A percentile compares a stretch with the other conserved stretches of the same genome.
Evolutionary conservation across 1,140 invertebrate genomes (phyloP).

Genomic region (Diachasma alloeum): DNA sequence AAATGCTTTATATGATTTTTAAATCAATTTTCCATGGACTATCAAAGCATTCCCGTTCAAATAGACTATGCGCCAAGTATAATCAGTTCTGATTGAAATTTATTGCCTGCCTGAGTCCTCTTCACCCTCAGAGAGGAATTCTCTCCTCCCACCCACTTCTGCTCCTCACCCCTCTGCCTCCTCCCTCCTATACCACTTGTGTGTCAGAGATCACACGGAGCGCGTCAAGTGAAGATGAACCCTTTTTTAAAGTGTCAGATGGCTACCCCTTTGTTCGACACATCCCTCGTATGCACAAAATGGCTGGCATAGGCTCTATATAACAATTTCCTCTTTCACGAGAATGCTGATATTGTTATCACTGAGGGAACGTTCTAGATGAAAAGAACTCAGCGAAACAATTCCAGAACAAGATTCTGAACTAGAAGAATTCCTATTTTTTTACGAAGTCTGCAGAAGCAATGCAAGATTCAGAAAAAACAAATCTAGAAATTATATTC

Average conservation of each 20-base stretch:
- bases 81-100: constrained; percentile 23
- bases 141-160: not conserved
- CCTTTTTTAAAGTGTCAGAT: not conserved
- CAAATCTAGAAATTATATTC: too few relatives aligned
- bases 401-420: too few relatives aligned
- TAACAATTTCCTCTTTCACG: not conserved
- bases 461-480: too few relatives aligned
- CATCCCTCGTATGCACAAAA: not conserved
- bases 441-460: too few relatives aligned
- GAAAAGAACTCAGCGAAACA: too few relatives aligned
- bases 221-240: not conserved
- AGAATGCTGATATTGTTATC: too few relatives aligned
- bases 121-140: not conserved
- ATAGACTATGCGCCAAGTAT: not conserved
- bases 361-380: too few relatives aligned
- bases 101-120: constrained; percentile 1
- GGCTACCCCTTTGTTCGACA: not conserved
- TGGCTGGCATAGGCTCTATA: not conserved
- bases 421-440: too few relatives aligned
- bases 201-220: not conserved
- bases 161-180: not conserved
- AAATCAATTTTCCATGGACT: not conserved
- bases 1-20: not conserved
- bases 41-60: constrained; percentile 5
- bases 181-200: not conserved